Conservation (phyloP, 1,140 invertebrate species). For the Anthonomus grandis region DNA sequence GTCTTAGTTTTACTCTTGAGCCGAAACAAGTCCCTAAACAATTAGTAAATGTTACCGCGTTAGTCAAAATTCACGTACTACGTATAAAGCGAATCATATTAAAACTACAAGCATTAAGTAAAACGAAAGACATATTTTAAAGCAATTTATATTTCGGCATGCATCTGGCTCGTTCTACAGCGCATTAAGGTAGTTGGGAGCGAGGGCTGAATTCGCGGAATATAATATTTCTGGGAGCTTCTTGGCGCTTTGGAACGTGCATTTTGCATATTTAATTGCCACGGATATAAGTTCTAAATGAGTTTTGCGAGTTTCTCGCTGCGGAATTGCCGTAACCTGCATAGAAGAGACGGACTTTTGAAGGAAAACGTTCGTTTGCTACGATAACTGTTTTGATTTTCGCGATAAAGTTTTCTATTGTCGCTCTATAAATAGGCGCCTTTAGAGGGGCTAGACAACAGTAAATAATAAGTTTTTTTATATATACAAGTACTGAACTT, state of each 20-base stretch:
- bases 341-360: too few species aligned
- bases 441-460: too few species aligned
- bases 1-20: too few species aligned
- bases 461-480: too few species aligned
- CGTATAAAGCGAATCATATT: neutral
- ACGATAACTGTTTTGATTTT: too few species aligned
- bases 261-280: constrained; percentile 26
- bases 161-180: constrained; percentile 13
- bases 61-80: too few species aligned
- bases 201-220: constrained; percentile 9
- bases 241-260: constrained; percentile 11
- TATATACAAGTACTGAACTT: too few species aligned
- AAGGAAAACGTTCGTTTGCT: too few species aligned
- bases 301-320: constrained; percentile 19
- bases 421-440: too few species aligned
- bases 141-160: constrained; percentile 17
- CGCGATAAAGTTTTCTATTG: too few species aligned
- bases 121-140: constrained; percentile 10
- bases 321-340: constrained; percentile 13
- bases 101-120: constrained; percentile 4
- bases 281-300: constrained; percentile 21
- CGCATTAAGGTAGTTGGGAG: constrained; percentile 9
- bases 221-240: constrained; percentile 16
- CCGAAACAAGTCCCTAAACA: too few species aligned
- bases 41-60: too few species aligned